Conservation (phyloP, 2,797 vertebrate species). For the Poecilia picta region DNA sequence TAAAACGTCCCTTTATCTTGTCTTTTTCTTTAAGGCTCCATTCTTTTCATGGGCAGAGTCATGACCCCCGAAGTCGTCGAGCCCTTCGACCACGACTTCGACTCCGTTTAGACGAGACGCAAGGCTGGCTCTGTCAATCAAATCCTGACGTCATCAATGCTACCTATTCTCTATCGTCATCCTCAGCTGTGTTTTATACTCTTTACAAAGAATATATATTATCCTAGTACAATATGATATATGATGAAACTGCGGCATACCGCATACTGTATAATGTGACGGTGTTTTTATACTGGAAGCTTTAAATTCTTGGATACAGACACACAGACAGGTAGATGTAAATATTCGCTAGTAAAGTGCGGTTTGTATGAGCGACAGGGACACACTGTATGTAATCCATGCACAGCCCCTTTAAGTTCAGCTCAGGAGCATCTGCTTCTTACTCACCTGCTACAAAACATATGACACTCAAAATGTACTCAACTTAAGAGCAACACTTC, state of each 20-base stretch:
- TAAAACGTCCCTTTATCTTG: neutral
- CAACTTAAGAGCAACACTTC: constrained; percentile 51
- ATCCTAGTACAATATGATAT: constrained; percentile 65
- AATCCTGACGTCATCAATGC: constrained; percentile 66
- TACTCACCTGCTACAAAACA: constrained; percentile 34
- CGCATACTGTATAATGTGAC: constrained; percentile 53
- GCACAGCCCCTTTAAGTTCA: constrained; percentile 72
- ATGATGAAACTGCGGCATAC: constrained; percentile 70
- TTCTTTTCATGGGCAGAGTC: constrained; percentile 96
- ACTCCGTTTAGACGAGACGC: constrained; percentile 84
- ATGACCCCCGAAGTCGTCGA: constrained; percentile 95
- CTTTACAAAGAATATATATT: constrained; percentile 57
- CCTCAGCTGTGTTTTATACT: constrained; percentile 79
- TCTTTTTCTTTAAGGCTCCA: constrained; percentile 78
- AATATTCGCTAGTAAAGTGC: constrained; percentile 65
- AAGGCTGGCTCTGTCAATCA: constrained; percentile 40
- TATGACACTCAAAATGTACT: constrained; percentile 22
- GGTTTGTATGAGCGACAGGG: constrained; percentile 59
- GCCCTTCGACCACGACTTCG: constrained; percentile 87
- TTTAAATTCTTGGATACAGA: constrained; percentile 73
- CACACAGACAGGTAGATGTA: constrained; percentile 61
- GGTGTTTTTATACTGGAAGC: constrained; percentile 83
- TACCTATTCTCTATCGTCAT: constrained; percentile 67
- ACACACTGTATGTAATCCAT: constrained; percentile 54
- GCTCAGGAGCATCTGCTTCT: constrained; percentile 63